phyloP scores from a whole-genome alignment of 2,888 invertebrate species.

The Amphipoea lucens region DNA sequence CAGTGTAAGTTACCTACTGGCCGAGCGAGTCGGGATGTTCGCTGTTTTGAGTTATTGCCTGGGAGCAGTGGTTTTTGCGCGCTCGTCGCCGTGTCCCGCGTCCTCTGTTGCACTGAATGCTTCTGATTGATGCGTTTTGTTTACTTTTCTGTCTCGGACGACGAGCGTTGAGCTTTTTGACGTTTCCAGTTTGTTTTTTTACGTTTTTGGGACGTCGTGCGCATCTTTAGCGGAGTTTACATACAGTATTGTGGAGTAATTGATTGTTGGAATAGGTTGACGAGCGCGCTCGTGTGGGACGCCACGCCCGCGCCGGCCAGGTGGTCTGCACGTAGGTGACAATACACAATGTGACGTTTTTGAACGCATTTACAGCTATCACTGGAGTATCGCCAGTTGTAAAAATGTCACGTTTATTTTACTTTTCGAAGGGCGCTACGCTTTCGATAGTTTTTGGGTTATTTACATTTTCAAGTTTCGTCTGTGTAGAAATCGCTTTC shows the following conservation, averaged over 20 bases:
- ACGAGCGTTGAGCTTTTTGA: slow-evolving; percentile 68
- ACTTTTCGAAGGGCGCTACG: slow-evolving; percentile 24
- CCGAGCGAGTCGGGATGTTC: slow-evolving; percentile 75
- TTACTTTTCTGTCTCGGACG: slow-evolving; percentile 75
- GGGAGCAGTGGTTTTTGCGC: slow-evolving; percentile 74
- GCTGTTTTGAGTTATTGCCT: slow-evolving; percentile 87
- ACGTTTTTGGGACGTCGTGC: slow-evolving; percentile 60
- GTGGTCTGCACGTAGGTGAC: slow-evolving; percentile 67
- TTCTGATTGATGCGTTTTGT: slow-evolving; percentile 81
- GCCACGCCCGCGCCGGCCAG: slow-evolving; percentile 44
- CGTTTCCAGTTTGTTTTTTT: slow-evolving; percentile 68
- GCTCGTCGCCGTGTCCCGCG: slow-evolving; percentile 63
- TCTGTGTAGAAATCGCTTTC: slow-evolving; percentile 1
- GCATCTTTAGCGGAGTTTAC: slow-evolving; percentile 65
- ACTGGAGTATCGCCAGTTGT: slow-evolving; percentile 49
- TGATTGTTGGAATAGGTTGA: slow-evolving; percentile 61
- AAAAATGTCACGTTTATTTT: slow-evolving; percentile 62
- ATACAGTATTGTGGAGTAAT: slow-evolving; percentile 64
- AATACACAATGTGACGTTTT: slow-evolving; percentile 55
- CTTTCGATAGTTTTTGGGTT: slow-evolving; percentile 46
- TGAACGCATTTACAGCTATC: slow-evolving; percentile 58
- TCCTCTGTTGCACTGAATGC: slow-evolving; percentile 62
- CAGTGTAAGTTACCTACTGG: slow-evolving; percentile 85
- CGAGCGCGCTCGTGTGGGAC: slow-evolving; percentile 53
- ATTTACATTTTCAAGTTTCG: slow-evolving; percentile 46